Evolutionary conservation across 2,113 vertebrate species (phyloP).

Genomic region (Syrrhaptes paradoxus): DNA sequence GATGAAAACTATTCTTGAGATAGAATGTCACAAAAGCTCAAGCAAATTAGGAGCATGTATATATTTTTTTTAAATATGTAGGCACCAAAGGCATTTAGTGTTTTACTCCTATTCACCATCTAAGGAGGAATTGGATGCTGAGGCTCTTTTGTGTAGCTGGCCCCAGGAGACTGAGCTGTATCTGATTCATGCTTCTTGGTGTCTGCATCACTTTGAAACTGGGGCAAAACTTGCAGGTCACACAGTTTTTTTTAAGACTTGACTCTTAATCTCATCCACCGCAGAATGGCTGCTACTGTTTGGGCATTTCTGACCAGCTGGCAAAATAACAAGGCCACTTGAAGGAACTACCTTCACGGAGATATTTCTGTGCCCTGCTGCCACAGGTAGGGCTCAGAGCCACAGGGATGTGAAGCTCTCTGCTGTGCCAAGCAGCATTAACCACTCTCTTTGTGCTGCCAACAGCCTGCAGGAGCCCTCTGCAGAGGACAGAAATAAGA

Average conservation of each 20-base stretch:
- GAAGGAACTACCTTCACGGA: not conserved
- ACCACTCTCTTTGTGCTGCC: rapidly evolving
- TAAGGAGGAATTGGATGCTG: not conserved
- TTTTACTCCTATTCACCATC: not conserved
- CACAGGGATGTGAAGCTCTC: rapidly evolving
- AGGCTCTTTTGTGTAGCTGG: not conserved
- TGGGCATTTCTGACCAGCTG: not conserved
- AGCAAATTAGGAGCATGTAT: not conserved
- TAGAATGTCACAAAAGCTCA: not conserved
- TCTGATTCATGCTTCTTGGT: not conserved
- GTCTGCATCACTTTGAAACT: not conserved
- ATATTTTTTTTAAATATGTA: not conserved
- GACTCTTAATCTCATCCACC: not conserved
- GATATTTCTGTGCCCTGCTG: not conserved
- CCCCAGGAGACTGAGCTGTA: not conserved
- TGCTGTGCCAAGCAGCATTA: not conserved
- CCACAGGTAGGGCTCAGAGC: not conserved
- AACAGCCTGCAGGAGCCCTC: not conserved
- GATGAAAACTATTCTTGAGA: slow-evolving; percentile 1
- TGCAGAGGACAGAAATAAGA: not conserved
- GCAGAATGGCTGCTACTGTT: not conserved
- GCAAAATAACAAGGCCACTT: not conserved
- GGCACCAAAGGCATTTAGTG: not conserved
- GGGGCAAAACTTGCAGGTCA: not conserved
- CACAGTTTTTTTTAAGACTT: not conserved